Base-by-base conservation (phyloP, 2,113 vertebrate genomes). In the Prochilodus magdalenae region DNA sequence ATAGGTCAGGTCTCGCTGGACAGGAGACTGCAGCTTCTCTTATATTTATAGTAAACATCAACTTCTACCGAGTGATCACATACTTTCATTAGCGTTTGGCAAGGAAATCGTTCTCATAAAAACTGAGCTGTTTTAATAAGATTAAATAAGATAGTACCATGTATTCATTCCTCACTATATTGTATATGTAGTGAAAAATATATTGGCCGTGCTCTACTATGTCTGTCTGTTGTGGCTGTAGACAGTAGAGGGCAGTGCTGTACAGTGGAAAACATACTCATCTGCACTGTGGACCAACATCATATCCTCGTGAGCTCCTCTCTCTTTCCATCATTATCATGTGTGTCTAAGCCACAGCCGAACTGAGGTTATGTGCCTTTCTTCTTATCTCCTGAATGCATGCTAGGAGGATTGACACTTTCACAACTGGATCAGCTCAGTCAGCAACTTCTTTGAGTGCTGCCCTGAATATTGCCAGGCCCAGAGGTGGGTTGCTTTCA, bases 351-450 rank as follows among this genome's bases (percentile, higher is more conserved):
- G 49, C 44, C 29, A 51, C 22, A 53, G 20, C 53, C 36, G 60
- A 74, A n/a, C 79, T 74, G 22, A 16, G 51, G 29, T 51, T n/a
- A 29, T 82, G 36, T 77, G 30, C 22, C 24, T 55, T 53, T 30
- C 57, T 66, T 63, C 30, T 30, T 77, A 73, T 55, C 74, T 69
- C 53, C 53, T 29, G 53, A 18, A n/a, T 63, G 74, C 40, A 72
- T 53, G 57, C 40, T 14, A 49, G 26, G 51, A 22, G 65, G 53
- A 72, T 51, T 72, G 24, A 83, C 66, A 71, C 66, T 29, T n/a
- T 66, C 70, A 83, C 69, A 78, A 66, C 82, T 83, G 82, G 75
- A 83, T 67, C 26, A 51, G 14, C 24, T 83, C 82, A 67, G 65
- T 83, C 76, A 83, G 65, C 82, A 79, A 53, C 11, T 66, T 79